These are phyloP conservation scores for Corythornis madagascariensis DNA, from an alignment of 2,113 vertebrate species.

Conservation along the genomic window DNA sequence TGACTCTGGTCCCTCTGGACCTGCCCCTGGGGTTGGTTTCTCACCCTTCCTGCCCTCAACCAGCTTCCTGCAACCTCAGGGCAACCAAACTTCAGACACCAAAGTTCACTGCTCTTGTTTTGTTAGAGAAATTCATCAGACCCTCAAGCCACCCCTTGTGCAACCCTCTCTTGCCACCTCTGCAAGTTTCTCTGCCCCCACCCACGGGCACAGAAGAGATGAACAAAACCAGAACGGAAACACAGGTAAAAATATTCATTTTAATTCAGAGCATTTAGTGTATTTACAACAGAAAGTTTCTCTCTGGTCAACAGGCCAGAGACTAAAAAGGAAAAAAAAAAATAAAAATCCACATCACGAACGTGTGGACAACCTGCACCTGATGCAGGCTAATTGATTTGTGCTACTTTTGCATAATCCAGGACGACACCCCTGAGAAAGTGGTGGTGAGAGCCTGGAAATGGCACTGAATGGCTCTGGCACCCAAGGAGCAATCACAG, in stretches of 20 bases:
- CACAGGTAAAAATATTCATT: neutral
- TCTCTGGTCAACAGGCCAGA: neutral
- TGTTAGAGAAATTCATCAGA: neutral
- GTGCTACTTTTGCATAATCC: neutral
- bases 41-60: neutral
- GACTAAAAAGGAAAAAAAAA: neutral
- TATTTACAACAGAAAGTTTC: conserved; percentile 46
- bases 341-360: neutral
- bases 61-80: neutral
- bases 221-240: neutral
- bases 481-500: neutral
- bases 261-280: conserved; percentile 59
- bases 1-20: neutral
- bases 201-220: neutral
- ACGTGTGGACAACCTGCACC: neutral
- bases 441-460: neutral
- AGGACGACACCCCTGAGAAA: neutral
- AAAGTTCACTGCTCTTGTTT: neutral
- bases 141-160: neutral
- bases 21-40: neutral
- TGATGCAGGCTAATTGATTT: neutral
- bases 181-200: neutral
- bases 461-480: neutral
- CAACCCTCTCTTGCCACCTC: neutral
- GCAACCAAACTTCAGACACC: neutral